Evolutionary conservation across 2,113 vertebrate genomes (phyloP), one percentile per base, ranked within the genome.

Genomic region (Brachirus orientalis): DNA sequence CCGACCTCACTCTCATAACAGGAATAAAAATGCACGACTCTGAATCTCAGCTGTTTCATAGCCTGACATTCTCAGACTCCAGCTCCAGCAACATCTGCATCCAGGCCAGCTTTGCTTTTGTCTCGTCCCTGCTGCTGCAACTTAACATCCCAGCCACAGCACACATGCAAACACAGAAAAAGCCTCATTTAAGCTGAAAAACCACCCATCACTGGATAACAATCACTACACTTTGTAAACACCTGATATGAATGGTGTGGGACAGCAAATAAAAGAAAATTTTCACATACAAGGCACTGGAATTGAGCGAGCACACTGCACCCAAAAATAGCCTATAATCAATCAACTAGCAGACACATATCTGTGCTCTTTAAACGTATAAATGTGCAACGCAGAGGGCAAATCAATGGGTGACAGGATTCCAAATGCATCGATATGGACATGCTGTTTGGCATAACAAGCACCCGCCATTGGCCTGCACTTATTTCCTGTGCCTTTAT

Each of bases 321-420:
- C 70, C 86, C 60, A 48, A 82, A 92, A 89, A 91, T 87, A 90
- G 89, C 86, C 70, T 45, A 20, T 68, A 75, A 91, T 90, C 90
- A 87, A 90, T 92, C 87, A 88, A 80, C 82, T 78, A 79, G 86
- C 90, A 89, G 87, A 91, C 84, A 84, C 84, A 72, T 89, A 89
- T 90, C 85, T 68, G 69, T 84, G 84, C 72, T 82, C 77, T 88
- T 91, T 89, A 89, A 83, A 90, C 65, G 53, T 75, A 87, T 79
- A 89, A 90, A 85, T 85, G 79, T 81, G 80, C 83, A 53, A 64
- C 65, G 50, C 69, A 80, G 84, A 80, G 77, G 75, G 68, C 62
- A 41, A 87, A 92, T 82, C 75, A 64, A 92, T 79, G 73, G 71
- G 57, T 43, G 87, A 88, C 43, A 67, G 82, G 77, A 64, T 67